Evolutionary conservation across 2,797 vertebrate species (phyloP).

Genomic region (Phoeniculus purpureus): DNA sequence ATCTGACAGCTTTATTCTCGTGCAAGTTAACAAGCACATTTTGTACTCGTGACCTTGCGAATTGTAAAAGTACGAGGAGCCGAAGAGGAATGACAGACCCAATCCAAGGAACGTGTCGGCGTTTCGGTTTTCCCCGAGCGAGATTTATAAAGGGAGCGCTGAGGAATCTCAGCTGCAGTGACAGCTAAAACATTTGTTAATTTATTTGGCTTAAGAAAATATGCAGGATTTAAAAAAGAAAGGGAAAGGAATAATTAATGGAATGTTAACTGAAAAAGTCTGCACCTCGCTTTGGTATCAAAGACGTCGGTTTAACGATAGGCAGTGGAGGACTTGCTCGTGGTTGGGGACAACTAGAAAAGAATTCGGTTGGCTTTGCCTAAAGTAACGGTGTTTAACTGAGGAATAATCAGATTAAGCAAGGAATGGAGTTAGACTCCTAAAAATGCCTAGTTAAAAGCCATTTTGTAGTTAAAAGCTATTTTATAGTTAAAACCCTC

Average conservation of each 20-base stretch:
- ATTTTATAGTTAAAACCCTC: not conserved
- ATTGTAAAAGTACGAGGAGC: constrained; percentile 53
- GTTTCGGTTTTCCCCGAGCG: not conserved
- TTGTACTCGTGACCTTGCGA: constrained; percentile 65
- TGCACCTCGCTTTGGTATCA: not conserved
- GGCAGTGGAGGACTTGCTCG: not conserved
- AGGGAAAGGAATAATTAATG: not conserved
- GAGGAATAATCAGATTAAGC: not conserved
- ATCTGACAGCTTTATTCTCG: constrained; percentile 74
- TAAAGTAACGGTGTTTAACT: not conserved
- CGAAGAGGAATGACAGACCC: constrained; percentile 58
- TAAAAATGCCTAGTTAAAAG: not conserved
- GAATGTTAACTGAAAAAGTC: not conserved
- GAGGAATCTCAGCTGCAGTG: constrained; percentile 26
- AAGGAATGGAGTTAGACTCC: not conserved
- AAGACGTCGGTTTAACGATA: not conserved
- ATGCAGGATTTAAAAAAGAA: not conserved
- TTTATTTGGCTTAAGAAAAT: not conserved
- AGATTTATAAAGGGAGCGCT: constrained; percentile 26
- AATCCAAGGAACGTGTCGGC: constrained; percentile 51
- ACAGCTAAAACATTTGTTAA: not conserved
- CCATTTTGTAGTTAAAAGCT: not conserved
- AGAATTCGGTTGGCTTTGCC: not conserved
- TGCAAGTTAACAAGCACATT: constrained; percentile 71
- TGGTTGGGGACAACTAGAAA: not conserved